A percentile compares a stretch with the other conserved stretches of the same genome.
Conservation (phyloP, 2,888 invertebrate species). For the Macrophya annulata region DNA sequence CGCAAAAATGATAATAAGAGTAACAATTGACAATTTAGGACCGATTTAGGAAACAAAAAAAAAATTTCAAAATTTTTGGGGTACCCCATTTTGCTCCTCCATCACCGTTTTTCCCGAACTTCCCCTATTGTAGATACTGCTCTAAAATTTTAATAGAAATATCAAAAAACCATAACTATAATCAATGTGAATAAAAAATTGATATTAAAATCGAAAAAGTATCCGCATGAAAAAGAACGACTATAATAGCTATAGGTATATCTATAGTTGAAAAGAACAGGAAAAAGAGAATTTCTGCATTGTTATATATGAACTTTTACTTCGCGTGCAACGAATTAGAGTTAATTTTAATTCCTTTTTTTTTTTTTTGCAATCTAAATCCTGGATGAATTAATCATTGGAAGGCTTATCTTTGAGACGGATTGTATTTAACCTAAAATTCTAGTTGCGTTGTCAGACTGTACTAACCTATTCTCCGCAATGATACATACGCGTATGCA, state of each 20-base stretch:
- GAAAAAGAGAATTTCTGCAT: neutral
- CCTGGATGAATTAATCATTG: constrained; percentile 17
- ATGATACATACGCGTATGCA: neutral
- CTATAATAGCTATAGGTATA: too few species aligned
- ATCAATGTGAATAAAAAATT: neutral
- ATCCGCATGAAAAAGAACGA: neutral
- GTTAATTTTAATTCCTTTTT: neutral
- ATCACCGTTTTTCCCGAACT: too few species aligned
- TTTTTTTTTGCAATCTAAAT: neutral
- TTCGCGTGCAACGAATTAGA: neutral
- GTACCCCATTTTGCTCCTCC: too few species aligned
- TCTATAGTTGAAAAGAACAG: neutral
- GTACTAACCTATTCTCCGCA: constrained; percentile 32
- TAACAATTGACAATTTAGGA: too few species aligned
- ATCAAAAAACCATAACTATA: neutral
- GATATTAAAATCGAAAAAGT: neutral
- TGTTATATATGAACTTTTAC: neutral
- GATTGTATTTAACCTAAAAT: constrained; percentile 53
- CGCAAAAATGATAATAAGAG: too few species aligned
- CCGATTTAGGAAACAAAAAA: too few species aligned
- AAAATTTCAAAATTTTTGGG: too few species aligned
- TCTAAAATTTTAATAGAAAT: neutral
- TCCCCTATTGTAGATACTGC: neutral
- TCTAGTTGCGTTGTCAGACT: constrained; percentile 45
- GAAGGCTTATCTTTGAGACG: constrained; percentile 47